Evolutionary conservation across 2,113 vertebrate species (phyloP), one percentile per base, ranked within the genome.

Genomic region (Ancistrus triradiatus): DNA sequence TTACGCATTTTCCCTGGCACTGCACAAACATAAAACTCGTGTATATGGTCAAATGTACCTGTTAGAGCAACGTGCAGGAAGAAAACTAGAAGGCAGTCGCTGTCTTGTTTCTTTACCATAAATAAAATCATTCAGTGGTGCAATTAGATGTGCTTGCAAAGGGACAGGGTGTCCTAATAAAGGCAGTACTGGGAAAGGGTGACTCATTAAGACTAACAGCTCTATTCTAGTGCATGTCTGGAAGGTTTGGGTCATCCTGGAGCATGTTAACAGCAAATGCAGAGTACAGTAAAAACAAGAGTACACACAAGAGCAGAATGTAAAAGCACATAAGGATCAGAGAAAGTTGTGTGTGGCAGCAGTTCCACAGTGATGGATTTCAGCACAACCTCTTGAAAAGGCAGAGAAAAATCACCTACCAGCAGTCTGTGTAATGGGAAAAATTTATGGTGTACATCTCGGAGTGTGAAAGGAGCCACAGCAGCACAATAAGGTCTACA

Each of bases 181-280:
- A 66, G 50, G 14, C 53, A 35, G 48, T 33, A 44, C 59, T 43
- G 49, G 64, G 33, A 56, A 72, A 72, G 58, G 52, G 53, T 68
- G 70, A 68, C 59, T 67, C 70, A 73, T 57, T n/a, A n/a, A n/a
- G 55, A 68, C 64, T 63, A 64, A 61, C 33, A 14, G 27, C 15
- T 44, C 42, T 59, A 58, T 68, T 73, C 63, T 22, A 37, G 38
- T 21, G 35, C 40, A 46, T 6, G 42, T 44, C 49, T 73, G 64
- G 59, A 72, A 68, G 64, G 59, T 47, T 53, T 58, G 52, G 70
- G 60, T 59, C 70, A 59, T 63, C 27, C 15, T 22, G 58, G 19
- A 53, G 53, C 63, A 25, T 11, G 22, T 15, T 15, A 33, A 61
- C 40, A 43, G 43, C 55, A 6, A 61, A 4, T 37, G 25, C 31